Base-by-base conservation (phyloP, 2,888 invertebrate genomes). In the Tetanocera ferruginea region DNA sequence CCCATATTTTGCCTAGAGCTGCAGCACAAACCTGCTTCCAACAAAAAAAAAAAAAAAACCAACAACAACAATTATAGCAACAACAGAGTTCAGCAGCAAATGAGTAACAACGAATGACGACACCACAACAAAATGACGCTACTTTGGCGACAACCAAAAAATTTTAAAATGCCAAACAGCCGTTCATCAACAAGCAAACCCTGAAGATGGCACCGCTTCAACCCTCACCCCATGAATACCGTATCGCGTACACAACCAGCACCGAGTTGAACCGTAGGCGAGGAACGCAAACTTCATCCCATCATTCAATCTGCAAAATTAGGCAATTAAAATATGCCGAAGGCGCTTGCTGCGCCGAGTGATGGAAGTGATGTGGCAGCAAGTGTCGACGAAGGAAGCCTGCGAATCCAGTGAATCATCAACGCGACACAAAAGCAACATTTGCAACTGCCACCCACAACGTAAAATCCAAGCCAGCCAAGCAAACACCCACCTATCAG, bases 321-420 rank as follows among this genome's bases (percentile, higher is more conserved):
- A 89, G 88, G 89, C 88, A 89, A 88, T 88, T 88, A 88, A 88
- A 88, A 88, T 89, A 87, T 89, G 88, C 89, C 89, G 85, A 85
- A 87, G 87, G 88, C 85, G 84, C 81, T 81, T 28, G 71, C 51
- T 19, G 55, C 57, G 57, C 19, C 51, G 75, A 23, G 73, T 76
- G 78, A 64, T 73, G 77, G 73, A 74, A 73, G 34, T 57, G 70
- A 60, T n/a, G 62, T 69, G 74, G 62, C 60, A 60, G 74, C 52
- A 34, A 67, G 37, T 37, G 52, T 25, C 66, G 64, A 6, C 70
- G n/a, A 31, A 64, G 60, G 43, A 85, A 86, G 84, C 81, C 83
- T 34, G n/a, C 82, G 82, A 81, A 76, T 72, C 77, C 79, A 73
- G 70, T 66, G 66, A 72, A 51, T 69, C 49, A 69, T 69, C 69